Base-by-base conservation (phyloP, 1,140 invertebrate genomes). In the Drosophila ananassae region DNA sequence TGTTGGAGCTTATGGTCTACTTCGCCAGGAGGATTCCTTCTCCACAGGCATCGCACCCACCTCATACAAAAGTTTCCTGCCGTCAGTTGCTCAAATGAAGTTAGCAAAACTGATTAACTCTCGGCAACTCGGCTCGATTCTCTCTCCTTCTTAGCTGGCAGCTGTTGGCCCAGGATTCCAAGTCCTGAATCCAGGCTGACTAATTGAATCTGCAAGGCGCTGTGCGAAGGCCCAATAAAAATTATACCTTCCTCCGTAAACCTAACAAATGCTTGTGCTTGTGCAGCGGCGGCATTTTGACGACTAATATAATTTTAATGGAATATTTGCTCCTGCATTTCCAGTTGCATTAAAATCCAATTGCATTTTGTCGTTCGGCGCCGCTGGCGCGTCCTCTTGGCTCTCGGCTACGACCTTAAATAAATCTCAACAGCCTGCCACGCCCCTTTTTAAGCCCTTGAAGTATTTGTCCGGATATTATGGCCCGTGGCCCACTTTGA, bases 31-130 rank as follows among this genome's bases (percentile, higher is more conserved):
- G 62, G 44, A 68, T 37, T 47, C 41, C 0, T 7, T 3, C 37
- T 21, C 44, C 22, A 10, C 51, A 9, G 37, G 10, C 12, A 41
- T 28, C 48, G 39, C 25, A 28, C 46, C 51, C 32, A 32, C 30
- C 24, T 53, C 17, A 48, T 48, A 58, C 55, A 85, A 73, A 81
- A 84, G 63, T 79, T 84, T 73, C 47, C 59, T 58, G 28, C 47
- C 57, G 63, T 53, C 61, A 75, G 79, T 57, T 73, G 55, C 73
- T 77, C 48, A 80, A 85, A 85, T 82, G 60, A 85, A 85, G 81
- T 87, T 85, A 78, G 78, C 66, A 68, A 87, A 87, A 83, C 82
- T 87, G 82, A 87, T 87, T 87, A 87, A 89, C 79, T 87, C 83
- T 53, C 66, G 47, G 82, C 71, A 76, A 51, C 73, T 64, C 46